Evolutionary conservation across 2,797 vertebrate genomes (phyloP), one percentile per base, ranked within the genome.

Genomic region (Lates japonicus): DNA sequence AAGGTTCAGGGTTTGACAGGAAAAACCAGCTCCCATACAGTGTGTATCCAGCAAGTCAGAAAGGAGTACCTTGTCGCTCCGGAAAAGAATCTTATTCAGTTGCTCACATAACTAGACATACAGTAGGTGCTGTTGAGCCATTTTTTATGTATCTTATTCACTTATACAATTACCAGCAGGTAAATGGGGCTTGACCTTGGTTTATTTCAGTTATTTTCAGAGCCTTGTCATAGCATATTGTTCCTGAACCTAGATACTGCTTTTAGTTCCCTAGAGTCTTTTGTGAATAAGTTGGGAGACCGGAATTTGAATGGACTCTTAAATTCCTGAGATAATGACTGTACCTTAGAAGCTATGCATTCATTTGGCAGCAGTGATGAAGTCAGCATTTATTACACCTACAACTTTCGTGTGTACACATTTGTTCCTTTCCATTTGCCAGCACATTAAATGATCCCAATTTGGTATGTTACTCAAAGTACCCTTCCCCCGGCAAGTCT

Each of bases 11-110:
- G 92, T 90, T 86, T 82, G 90, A 94, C 94, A 93, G 93, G 94
- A 95, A 95, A 95, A 95, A 95, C 93, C 93, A 91, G 94, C 93
- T 95, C 83, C 78, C 55, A 70, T 59, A 81, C 81, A 76, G 68
- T 81, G 44, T 76, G 55, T 71, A 86, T 92, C 84, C 86, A 89
- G 86, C 73, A 90, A 90, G 82, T 89, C 88, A 85, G 82, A 78
- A 88, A 87, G 79, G 74, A 93, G 77, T 57, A 69, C 74, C 71
- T 35, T 33, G 74, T 80, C 31, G 54, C 74, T 73, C 57, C 14
- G 41, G 89, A 87, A 91, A 87, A 86, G n/a, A 4, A 86, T 90
- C 85, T 78, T 70, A 77, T 81, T 57, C 46, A 86, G 69, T 70
- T 78, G 42, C 29, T 57, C 37, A 20, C 10, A 33, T 25, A 65